Evolutionary conservation across 2,113 vertebrate species (phyloP).

Genomic region (Pteronura brasiliensis): DNA sequence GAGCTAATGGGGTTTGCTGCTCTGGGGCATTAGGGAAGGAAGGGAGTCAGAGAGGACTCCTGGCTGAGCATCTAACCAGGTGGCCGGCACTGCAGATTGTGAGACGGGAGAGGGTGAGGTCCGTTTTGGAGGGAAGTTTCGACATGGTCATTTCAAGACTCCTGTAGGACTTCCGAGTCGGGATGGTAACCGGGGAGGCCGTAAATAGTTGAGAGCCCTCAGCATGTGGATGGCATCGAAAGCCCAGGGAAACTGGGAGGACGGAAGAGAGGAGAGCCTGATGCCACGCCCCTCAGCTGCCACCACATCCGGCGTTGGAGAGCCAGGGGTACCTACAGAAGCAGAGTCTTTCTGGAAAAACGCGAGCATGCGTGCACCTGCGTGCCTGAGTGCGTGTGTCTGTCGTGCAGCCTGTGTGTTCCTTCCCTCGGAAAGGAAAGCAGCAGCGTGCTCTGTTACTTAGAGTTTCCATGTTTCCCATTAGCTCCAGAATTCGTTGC

Average conservation of each 20-base stretch:
- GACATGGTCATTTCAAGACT: neutral
- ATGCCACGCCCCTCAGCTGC: neutral
- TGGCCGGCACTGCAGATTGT: neutral
- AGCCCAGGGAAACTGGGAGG: neutral
- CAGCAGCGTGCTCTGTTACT: neutral
- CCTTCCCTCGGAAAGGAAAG: neutral
- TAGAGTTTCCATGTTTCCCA: neutral
- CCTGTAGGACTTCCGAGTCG: neutral
- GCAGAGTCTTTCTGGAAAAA: neutral
- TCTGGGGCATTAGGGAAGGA: neutral
- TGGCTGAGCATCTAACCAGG: too few species aligned
- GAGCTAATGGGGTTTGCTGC: neutral
- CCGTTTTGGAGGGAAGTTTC: neutral
- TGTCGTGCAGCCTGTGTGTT: neutral
- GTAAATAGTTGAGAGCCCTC: too few species aligned
- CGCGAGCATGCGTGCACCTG: fast-evolving
- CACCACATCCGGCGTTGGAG: neutral
- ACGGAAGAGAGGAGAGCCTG: neutral
- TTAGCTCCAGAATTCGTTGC: neutral
- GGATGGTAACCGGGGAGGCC: neutral
- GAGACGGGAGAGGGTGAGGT: neutral
- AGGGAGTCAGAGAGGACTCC: neutral
- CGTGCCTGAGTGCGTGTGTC: too few species aligned
- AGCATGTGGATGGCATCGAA: neutral
- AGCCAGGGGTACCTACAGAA: neutral